These are phyloP conservation scores for Mungos mungo DNA, from an alignment of 2,113 vertebrate genomes.

Conservation along the genomic window DNA sequence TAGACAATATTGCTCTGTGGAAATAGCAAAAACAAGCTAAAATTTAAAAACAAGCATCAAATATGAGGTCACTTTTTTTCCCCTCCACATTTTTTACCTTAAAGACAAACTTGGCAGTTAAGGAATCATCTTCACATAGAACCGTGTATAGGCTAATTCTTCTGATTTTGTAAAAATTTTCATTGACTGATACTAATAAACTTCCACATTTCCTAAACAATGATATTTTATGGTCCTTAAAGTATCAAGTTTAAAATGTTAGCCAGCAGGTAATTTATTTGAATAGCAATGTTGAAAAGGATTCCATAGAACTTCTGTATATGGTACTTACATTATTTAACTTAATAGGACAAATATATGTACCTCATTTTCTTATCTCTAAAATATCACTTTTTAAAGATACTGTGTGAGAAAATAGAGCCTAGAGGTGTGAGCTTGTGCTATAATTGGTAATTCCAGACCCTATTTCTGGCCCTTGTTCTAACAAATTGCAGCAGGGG, in stretches of 20 bases:
- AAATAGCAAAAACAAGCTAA: background rate
- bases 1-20: background rate
- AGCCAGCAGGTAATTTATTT: background rate
- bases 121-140: background rate
- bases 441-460: background rate
- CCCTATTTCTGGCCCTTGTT: background rate
- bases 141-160: background rate
- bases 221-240: background rate
- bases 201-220: background rate
- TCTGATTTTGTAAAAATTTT: constrained; percentile 27
- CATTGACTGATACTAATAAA: background rate
- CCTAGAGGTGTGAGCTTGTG: background rate
- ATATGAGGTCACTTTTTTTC: background rate
- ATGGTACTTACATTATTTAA: background rate
- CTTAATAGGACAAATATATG: background rate
- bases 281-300: background rate
- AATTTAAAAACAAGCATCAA: background rate
- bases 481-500: background rate
- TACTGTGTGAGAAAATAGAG: background rate
- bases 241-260: background rate
- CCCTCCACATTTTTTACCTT: background rate
- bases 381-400: constrained; percentile 19
- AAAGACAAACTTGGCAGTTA: background rate
- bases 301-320: background rate
- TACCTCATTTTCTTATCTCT: background rate